These are phyloP conservation scores for Callyntrura guangdongensis DNA, from an alignment of 2,888 invertebrate species.

Conservation along the genomic window DNA sequence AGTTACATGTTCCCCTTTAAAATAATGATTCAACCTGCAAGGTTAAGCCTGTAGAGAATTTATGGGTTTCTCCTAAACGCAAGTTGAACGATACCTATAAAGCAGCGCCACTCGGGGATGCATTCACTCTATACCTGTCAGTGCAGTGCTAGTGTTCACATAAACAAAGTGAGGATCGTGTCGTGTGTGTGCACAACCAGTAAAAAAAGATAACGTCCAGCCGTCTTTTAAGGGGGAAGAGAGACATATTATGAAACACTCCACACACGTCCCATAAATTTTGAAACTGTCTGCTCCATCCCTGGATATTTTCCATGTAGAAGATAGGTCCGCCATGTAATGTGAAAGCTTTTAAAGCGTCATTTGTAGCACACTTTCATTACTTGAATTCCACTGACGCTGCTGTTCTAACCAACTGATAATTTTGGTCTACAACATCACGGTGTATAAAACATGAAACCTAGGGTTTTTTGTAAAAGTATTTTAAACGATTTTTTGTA, in stretches of 20 bases:
- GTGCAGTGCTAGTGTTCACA: background rate
- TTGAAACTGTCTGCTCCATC: conserved; percentile 54
- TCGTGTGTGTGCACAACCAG: conserved; percentile 1
- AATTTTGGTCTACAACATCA: conserved; percentile 1
- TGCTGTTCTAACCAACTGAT: conserved; percentile 11
- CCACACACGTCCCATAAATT: conserved; percentile 65
- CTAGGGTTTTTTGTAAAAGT: background rate
- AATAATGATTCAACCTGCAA: background rate
- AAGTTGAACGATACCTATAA: background rate
- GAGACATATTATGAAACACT: conserved; percentile 60
- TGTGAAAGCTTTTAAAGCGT: background rate
- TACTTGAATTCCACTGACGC: background rate
- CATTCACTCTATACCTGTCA: background rate
- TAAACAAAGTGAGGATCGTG: background rate
- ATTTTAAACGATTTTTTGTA: conserved; percentile 19
- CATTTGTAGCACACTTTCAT: conserved; percentile 23
- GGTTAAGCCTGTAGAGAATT: too few species aligned
- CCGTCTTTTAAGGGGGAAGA: conserved; percentile 21
- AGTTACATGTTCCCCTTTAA: conserved; percentile 34
- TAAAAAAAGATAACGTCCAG: conserved; percentile 45
- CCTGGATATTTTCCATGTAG: background rate
- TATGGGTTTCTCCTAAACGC: background rate
- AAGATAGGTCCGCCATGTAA: too few species aligned
- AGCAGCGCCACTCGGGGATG: too few species aligned
- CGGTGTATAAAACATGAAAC: background rate